phyloP scores from a whole-genome alignment of 2,797 vertebrate species.

The Notoglanidium macrostoma region DNA sequence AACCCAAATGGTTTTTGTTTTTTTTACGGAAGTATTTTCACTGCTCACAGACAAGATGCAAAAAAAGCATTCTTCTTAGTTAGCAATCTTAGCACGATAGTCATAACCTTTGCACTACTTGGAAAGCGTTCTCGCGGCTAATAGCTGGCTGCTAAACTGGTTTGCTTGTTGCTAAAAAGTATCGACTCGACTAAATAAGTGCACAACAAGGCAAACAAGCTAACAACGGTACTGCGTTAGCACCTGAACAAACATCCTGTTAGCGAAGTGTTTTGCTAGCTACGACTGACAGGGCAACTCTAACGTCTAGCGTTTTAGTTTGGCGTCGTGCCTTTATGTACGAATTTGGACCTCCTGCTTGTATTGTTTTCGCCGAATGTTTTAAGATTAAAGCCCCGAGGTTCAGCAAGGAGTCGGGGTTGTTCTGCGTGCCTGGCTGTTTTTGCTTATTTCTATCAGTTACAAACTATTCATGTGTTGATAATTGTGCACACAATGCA shows the following conservation, averaged over 20 bases:
- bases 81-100: background rate
- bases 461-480: background rate
- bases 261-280: background rate
- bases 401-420: background rate
- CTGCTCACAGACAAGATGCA: background rate
- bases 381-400: background rate
- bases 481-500: background rate
- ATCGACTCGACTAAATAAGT: background rate
- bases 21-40: background rate
- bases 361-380: background rate
- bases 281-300: background rate
- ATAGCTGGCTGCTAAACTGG: background rate
- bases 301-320: background rate
- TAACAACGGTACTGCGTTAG: background rate
- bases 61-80: background rate
- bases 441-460: background rate
- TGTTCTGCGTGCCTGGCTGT: background rate
- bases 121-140: slow-evolving; percentile 19
- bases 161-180: background rate
- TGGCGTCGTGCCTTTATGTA: background rate
- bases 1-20: background rate
- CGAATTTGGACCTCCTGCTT: background rate
- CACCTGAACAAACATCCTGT: background rate
- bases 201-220: background rate
- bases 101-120: slow-evolving; percentile 25